Conservation (phyloP, 53 echinoderm and acorn worm species). For the Actinopyga echinites region DNA sequence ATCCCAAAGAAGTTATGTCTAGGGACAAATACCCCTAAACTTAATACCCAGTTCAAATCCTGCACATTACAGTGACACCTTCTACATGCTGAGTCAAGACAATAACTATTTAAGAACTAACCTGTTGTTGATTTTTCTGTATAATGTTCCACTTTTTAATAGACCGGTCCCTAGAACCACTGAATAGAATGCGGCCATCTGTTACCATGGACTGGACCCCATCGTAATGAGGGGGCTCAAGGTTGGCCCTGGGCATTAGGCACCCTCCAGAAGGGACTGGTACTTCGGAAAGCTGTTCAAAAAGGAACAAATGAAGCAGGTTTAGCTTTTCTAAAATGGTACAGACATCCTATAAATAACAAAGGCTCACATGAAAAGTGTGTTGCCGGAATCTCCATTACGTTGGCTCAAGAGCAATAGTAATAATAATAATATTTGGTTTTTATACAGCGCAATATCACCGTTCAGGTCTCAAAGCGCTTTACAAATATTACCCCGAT, state of each 20-base stretch:
- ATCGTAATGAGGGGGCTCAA: constrained; percentile 97
- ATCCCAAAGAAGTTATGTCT: too few species aligned
- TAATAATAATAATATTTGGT: too few species aligned
- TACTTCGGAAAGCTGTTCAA: constrained; percentile 84
- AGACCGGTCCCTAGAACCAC: constrained; percentile 90
- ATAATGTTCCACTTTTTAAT: constrained; percentile 97
- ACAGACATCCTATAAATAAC: too few species aligned
- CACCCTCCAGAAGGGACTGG: constrained; percentile 70
- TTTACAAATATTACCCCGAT: too few species aligned
- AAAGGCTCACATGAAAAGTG: too few species aligned
- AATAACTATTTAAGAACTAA: constrained; percentile 1
- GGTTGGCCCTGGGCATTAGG: constrained; percentile 70
- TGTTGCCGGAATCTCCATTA: too few species aligned
- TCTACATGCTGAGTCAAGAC: background rate
- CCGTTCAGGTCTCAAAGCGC: too few species aligned
- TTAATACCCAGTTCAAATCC: too few species aligned
- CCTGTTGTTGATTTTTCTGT: constrained; percentile 83
- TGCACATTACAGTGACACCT: background rate
- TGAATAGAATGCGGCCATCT: constrained; percentile 70
- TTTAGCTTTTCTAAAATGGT: too few species aligned
- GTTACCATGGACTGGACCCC: constrained; percentile 93
- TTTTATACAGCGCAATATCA: too few species aligned
- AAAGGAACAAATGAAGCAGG: background rate
- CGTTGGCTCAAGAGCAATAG: too few species aligned
- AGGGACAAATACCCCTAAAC: too few species aligned